Percentiles rank a stretch among this genome's conserved stretches.
Conservation (phyloP, 2,888 invertebrate species). For the Lordiphosa fenestrarum region DNA sequence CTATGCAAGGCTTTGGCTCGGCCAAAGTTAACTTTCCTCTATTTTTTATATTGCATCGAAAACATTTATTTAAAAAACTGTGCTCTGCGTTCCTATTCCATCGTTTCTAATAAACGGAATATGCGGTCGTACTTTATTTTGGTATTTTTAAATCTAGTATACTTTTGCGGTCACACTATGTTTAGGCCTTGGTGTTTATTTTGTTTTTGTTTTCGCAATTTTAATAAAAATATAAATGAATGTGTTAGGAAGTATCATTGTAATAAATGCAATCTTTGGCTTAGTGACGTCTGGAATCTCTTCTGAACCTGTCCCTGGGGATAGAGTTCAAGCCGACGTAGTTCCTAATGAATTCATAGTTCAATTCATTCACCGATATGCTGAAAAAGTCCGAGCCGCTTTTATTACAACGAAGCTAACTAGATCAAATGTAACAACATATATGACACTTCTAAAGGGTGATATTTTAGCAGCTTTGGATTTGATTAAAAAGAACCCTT, state of each 20-base stretch:
- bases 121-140: too few species aligned
- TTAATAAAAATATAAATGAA: slow-evolving; percentile 42
- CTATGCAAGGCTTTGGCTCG: too few species aligned
- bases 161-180: too few species aligned
- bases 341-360: slow-evolving; percentile 92
- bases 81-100: background rate
- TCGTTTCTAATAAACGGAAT: background rate
- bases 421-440: slow-evolving; percentile 83
- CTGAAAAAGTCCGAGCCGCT: slow-evolving; percentile 85
- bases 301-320: background rate
- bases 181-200: too few species aligned
- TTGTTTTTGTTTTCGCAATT: too few species aligned
- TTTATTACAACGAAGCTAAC: slow-evolving; percentile 90
- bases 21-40: too few species aligned
- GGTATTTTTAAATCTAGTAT: too few species aligned
- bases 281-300: slow-evolving; percentile 17
- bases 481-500: too few species aligned
- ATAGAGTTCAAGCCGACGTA: slow-evolving; percentile 83
- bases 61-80: too few species aligned
- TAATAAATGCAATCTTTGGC: slow-evolving; percentile 27
- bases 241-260: slow-evolving; percentile 26
- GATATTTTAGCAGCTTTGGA: too few species aligned
- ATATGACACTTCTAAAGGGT: too few species aligned
- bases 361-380: slow-evolving; percentile 91
- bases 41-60: too few species aligned